phyloP scores from a whole-genome alignment of 2,113 vertebrate species.

The Pygoscelis adeliae region DNA sequence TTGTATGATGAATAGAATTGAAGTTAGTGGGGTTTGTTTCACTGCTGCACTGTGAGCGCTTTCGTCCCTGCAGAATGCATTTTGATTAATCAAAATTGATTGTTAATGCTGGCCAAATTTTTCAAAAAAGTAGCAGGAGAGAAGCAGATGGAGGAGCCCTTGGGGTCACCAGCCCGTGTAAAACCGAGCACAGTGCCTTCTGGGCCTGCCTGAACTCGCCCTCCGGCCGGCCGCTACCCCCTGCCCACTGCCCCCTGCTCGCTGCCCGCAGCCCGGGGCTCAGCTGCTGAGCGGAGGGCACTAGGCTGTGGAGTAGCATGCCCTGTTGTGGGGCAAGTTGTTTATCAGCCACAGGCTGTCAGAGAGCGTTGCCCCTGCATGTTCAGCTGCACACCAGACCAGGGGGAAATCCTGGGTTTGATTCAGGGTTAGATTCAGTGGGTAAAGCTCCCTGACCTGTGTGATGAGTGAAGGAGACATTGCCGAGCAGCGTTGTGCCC shows the following conservation, averaged over 20 bases:
- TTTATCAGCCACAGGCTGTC: too few species aligned
- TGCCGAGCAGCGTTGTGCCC: neutral
- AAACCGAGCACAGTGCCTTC: neutral
- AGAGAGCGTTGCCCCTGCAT: accelerated
- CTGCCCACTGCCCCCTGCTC: neutral
- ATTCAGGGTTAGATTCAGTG: neutral
- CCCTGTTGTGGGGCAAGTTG: neutral
- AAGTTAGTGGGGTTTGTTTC: neutral
- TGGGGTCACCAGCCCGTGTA: neutral
- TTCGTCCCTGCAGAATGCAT: neutral
- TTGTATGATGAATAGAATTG: too few species aligned
- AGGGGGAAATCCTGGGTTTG: neutral
- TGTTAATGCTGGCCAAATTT: neutral
- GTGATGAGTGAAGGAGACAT: neutral
- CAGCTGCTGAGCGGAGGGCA: neutral
- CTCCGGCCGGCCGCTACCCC: neutral
- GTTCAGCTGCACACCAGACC: neutral
- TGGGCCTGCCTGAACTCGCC: neutral
- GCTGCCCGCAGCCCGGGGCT: neutral
- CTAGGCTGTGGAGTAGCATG: neutral
- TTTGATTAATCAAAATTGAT: neutral
- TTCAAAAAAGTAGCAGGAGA: neutral
- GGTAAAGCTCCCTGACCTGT: neutral
- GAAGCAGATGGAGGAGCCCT: neutral
- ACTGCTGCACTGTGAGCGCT: neutral